phyloP scores from a whole-genome alignment of 2,113 vertebrate species.

The Hiodon alosoides region DNA sequence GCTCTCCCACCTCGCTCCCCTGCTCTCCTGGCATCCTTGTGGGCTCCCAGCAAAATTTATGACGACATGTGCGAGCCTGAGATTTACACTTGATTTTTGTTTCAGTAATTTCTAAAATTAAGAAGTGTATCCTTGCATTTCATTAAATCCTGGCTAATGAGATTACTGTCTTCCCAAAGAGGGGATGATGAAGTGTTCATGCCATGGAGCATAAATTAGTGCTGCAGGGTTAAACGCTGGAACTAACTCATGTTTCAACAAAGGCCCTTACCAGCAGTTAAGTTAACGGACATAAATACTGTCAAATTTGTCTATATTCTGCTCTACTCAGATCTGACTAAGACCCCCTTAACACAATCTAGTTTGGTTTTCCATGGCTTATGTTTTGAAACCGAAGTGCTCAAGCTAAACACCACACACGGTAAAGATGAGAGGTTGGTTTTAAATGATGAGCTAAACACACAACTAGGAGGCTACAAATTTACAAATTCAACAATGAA shows the following conservation, averaged over 20 bases:
- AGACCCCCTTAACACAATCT: constrained; percentile 63
- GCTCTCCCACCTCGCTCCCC: background rate
- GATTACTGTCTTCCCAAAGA: constrained; percentile 97
- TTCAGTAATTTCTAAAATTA: constrained; percentile 82
- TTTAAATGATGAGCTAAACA: too few species aligned
- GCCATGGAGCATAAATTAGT: constrained; percentile 97
- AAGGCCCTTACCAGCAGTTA: constrained; percentile 95
- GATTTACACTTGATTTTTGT: constrained; percentile 95
- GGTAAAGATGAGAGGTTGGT: too few species aligned
- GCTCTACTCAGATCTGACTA: constrained; percentile 66
- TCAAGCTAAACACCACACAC: too few species aligned
- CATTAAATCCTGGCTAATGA: constrained; percentile 99
- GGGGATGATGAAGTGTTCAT: constrained; percentile 90
- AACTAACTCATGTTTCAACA: constrained; percentile 99
- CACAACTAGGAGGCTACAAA: too few species aligned
- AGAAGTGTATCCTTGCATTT: constrained; percentile 98
- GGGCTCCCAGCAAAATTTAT: constrained; percentile 19
- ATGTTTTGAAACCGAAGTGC: too few species aligned
- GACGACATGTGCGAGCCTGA: constrained; percentile 64
- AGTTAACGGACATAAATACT: constrained; percentile 97
- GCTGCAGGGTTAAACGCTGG: constrained; percentile 97
- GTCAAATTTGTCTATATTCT: constrained; percentile 84
- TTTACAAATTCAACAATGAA: too few species aligned
- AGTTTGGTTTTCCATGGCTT: background rate
- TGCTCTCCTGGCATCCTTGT: background rate